Conservation (phyloP, 35 echinoderm and acorn worm genomes). For the Apostichopus californicus region DNA sequence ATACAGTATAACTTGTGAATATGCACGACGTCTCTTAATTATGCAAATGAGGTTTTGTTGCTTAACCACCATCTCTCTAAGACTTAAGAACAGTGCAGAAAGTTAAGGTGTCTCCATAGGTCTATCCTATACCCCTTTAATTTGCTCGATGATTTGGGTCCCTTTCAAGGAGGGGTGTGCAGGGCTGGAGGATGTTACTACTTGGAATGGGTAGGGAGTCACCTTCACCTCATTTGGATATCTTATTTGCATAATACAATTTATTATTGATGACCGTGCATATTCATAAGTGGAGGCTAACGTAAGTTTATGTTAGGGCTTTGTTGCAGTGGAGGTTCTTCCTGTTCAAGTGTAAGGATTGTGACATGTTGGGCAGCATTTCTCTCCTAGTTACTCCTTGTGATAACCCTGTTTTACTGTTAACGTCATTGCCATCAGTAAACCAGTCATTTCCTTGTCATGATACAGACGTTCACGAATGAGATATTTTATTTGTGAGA, state of each 20-base stretch:
- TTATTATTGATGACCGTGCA: slow-evolving; percentile 20
- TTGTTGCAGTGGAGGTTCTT: not conserved
- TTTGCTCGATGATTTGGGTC: not conserved
- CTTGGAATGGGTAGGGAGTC: not conserved
- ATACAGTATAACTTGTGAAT: slow-evolving; percentile 30
- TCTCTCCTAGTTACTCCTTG: not conserved
- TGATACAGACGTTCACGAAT: too few relatives aligned
- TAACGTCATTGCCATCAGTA: too few relatives aligned
- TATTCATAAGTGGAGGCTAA: slow-evolving; percentile 43
- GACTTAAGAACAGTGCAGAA: not conserved
- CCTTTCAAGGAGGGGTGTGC: not conserved
- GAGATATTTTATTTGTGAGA: too few relatives aligned
- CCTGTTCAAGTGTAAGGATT: not conserved
- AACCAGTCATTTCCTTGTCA: too few relatives aligned
- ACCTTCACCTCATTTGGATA: not conserved
- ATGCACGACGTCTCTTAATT: slow-evolving; percentile 27
- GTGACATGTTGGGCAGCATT: not conserved
- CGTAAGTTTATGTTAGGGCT: slow-evolving; percentile 24
- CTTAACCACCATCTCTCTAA: not conserved
- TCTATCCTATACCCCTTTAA: not conserved
- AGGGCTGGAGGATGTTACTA: not conserved
- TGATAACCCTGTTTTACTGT: too few relatives aligned
- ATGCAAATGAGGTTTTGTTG: slow-evolving; percentile 42
- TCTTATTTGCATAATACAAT: slow-evolving; percentile 33
- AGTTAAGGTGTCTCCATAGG: too few relatives aligned